A percentile compares a stretch with the other conserved stretches of the same genome.
phyloP scores from a whole-genome alignment of 2,113 vertebrate species.

The Gobius niger region DNA sequence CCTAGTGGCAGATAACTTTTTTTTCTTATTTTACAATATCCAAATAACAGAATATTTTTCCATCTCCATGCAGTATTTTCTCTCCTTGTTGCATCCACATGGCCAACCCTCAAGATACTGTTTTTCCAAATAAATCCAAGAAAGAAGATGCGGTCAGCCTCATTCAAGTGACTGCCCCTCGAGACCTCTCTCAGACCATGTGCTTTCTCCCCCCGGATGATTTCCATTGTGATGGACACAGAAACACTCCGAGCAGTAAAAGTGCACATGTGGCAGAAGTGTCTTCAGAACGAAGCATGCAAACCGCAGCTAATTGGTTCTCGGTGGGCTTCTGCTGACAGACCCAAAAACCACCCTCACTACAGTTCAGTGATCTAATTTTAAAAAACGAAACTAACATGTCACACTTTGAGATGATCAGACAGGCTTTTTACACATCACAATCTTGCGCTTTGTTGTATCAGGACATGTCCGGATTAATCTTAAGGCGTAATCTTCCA shows the following conservation, averaged over 20 bases:
- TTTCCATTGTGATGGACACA: constrained; percentile 50
- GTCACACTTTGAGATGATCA: no score
- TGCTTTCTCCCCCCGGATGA: neutral
- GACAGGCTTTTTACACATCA: neutral
- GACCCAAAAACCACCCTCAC: constrained; percentile 25
- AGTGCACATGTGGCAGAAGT: constrained; percentile 53
- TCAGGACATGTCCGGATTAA: no score
- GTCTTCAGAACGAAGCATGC: constrained; percentile 41
- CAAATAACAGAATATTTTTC: no score
- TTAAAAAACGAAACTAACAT: no score
- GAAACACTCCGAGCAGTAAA: constrained; percentile 34
- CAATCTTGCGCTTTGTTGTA: neutral
- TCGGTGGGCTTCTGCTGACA: constrained; percentile 46
- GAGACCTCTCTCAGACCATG: neutral
- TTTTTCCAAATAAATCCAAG: no score
- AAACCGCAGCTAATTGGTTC: constrained; percentile 60
- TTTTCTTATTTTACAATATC: no score
- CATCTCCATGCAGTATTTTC: no score
- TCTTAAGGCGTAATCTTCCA: no score
- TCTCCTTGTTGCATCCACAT: neutral
- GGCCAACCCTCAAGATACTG: neutral
- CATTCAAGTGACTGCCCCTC: neutral
- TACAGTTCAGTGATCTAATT: neutral
- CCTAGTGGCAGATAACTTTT: no score
- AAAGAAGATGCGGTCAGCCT: neutral